A percentile compares a stretch with the other conserved stretches of the same genome.
Conservation (phyloP, 2,113 vertebrate genomes). For the Micronycteris hirsuta region DNA sequence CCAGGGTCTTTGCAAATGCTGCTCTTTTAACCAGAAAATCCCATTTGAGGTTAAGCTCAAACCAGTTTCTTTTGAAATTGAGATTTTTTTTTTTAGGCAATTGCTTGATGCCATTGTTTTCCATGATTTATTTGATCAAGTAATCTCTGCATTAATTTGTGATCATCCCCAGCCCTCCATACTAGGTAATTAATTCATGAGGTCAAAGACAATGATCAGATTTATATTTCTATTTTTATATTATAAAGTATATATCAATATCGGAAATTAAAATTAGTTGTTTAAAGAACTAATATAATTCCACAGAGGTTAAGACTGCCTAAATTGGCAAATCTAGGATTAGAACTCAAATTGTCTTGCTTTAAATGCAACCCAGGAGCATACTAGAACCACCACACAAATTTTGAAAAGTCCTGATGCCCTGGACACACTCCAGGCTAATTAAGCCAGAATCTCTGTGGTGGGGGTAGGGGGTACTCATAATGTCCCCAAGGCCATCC, state of each 20-base stretch:
- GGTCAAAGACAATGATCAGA: not conserved
- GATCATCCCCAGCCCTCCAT: not conserved
- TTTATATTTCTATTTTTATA: conserved; percentile 1
- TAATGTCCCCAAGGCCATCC: not conserved
- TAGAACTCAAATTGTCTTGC: not conserved
- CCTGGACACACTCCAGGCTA: not conserved
- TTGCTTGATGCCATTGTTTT: not conserved
- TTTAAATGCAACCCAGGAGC: not conserved
- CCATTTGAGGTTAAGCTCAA: not conserved
- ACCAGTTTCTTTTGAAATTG: not conserved
- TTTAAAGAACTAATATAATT: not conserved
- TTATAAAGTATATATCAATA: not conserved
- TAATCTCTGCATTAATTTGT: not conserved
- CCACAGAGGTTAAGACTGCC: not conserved
- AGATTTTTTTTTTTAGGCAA: not conserved
- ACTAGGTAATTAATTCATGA: not conserved
- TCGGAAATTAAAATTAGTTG: not conserved
- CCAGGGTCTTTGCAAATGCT: not conserved
- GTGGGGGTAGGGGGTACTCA: not conserved
- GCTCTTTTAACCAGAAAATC: not conserved
- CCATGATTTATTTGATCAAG: not conserved
- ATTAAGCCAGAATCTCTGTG: not conserved
- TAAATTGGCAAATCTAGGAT: not conserved
- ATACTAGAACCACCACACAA: not conserved
- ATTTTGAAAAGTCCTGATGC: not conserved